Evolutionary conservation across 1,140 invertebrate genomes (phyloP), one percentile per base, ranked within the genome.

Genomic region (Nasonia giraulti): DNA sequence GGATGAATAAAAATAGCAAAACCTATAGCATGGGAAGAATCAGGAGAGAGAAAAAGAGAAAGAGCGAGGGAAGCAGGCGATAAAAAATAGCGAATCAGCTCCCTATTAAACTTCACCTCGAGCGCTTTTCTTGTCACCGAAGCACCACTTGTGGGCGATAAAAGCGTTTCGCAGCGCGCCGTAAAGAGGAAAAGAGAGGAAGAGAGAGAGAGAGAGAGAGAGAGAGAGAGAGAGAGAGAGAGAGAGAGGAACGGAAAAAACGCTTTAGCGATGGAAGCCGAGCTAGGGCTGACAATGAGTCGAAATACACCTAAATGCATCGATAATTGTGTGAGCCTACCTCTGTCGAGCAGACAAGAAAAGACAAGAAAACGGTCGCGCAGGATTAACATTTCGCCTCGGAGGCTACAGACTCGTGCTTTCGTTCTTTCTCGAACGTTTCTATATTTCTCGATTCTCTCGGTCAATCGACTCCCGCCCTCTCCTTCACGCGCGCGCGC

Each of bases 81-180:
- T 23, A 74, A 50, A 50, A 79, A 79, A 66, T 37, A 62, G 77
- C 55, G 31, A 77, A 62, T 79, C 77, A 79, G 77, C 27, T 79
- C 12, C 37, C 78, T 50, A 81, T 73, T 47, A 81, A 81, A 73
- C 66, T 73, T 68, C n/a, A 73, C n/a, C 40, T 71, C 33, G 80
- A 81, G 69, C 12, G 68, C 68, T 81, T 73, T 81, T 81, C 80
- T 81, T 40, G 37, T 73, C 80, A 23, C 62, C 20, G 66, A 44
- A 47, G 80, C 17, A 71, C 66, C 80, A 71, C 40, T 81, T 73
- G 80, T 31, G 44, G 82, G 84, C 85, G 68, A 86, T 87, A 87
- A 87, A 87, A 86, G 85, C 79, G 87, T 74, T 33, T 71, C 79
- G 85, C 82, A 82, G 78, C 71, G 86, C 87, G 85, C 84, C 83